phyloP scores from a whole-genome alignment of 1,140 invertebrate genomes.

The Geopemphigus sp. region DNA sequence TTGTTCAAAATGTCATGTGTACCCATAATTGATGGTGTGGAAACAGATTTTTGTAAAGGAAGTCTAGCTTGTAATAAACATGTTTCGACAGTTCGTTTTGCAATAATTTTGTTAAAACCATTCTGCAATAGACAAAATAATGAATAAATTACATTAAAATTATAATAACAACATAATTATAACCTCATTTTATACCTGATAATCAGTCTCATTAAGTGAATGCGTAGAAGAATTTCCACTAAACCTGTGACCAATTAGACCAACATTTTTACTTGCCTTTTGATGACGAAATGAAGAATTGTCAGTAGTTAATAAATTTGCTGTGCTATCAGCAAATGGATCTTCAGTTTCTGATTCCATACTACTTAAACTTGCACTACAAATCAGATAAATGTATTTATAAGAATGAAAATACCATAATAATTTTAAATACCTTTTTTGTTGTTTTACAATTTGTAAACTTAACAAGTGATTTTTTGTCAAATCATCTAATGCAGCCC shows the following conservation, averaged over 20 bases:
- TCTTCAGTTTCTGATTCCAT: slow-evolving; percentile 72
- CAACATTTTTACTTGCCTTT: slow-evolving; percentile 49
- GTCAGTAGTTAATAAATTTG: slow-evolving; percentile 56
- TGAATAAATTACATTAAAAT: slow-evolving; percentile 17
- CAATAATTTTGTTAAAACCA: slow-evolving; percentile 63
- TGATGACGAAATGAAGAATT: slow-evolving; percentile 52
- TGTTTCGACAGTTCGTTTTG: slow-evolving; percentile 63
- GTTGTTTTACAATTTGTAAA: slow-evolving; percentile 58
- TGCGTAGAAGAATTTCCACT: slow-evolving; percentile 73
- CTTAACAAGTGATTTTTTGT: slow-evolving; percentile 57
- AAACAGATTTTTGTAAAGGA: slow-evolving; percentile 85
- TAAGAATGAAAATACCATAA: not conserved
- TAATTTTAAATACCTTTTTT: slow-evolving; percentile 58
- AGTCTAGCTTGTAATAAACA: slow-evolving; percentile 69
- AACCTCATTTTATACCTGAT: slow-evolving; percentile 61
- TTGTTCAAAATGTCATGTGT: slow-evolving; percentile 30
- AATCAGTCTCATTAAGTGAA: slow-evolving; percentile 79
- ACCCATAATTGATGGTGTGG: slow-evolving; percentile 82
- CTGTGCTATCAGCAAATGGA: slow-evolving; percentile 59
- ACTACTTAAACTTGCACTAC: slow-evolving; percentile 69
- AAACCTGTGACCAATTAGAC: slow-evolving; percentile 51
- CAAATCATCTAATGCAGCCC: slow-evolving; percentile 72
- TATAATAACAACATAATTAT: too few species aligned
- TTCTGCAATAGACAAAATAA: slow-evolving; percentile 55
- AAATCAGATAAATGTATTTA: slow-evolving; percentile 48